Conservation (phyloP, 2,113 vertebrate genomes). For the Acrocephalus arundinaceus region DNA sequence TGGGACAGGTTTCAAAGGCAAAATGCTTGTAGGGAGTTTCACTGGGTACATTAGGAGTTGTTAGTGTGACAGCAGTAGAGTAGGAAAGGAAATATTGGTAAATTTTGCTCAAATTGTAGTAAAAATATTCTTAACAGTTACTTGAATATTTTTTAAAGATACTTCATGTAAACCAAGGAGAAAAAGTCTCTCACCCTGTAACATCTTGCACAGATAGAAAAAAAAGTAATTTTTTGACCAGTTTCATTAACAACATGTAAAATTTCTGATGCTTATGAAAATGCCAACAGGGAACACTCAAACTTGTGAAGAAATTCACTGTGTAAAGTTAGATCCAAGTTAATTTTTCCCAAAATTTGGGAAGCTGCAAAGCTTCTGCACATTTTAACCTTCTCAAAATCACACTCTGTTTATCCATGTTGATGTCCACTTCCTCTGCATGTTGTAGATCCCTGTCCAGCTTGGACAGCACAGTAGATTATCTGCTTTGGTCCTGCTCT, state of each 20-base stretch:
- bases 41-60: background rate
- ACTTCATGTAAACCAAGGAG: background rate
- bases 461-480: background rate
- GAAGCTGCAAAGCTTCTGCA: background rate
- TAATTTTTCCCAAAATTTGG: background rate
- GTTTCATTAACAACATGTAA: background rate
- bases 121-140: background rate
- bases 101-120: background rate
- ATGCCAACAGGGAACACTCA: background rate
- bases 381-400: background rate
- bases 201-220: background rate
- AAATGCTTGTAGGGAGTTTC: background rate
- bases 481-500: background rate
- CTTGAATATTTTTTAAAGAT: background rate
- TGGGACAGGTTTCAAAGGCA: background rate
- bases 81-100: background rate
- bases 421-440: background rate
- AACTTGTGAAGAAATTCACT: background rate
- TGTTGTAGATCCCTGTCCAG: background rate
- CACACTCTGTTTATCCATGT: background rate
- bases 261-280: background rate
- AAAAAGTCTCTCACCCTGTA: background rate
- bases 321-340: background rate
- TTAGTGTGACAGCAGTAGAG: background rate
- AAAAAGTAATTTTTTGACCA: background rate